Conservation (phyloP, 2,797 vertebrate species). For the Coendou prehensilis region DNA sequence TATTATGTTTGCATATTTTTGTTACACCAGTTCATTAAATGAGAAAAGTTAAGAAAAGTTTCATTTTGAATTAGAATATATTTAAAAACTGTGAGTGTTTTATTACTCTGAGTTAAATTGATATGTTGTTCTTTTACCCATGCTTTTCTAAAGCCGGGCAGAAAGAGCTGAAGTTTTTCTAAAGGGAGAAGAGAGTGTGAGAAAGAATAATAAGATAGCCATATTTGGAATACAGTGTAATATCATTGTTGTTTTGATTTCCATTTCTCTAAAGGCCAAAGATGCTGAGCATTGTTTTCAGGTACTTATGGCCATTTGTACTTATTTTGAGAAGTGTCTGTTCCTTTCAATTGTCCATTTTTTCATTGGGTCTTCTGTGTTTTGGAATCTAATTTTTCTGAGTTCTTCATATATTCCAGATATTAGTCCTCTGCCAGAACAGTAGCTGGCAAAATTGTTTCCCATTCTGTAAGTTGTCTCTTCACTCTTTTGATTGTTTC, state of each 20-base stretch:
- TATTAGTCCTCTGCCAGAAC: not conserved
- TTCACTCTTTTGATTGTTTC: not conserved
- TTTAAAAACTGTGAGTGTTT: not conserved
- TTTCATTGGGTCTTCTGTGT: not conserved
- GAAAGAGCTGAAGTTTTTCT: not conserved
- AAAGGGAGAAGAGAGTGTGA: not conserved
- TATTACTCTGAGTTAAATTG: not conserved
- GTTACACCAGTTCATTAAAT: not conserved
- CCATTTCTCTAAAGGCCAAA: not conserved
- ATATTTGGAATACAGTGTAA: not conserved
- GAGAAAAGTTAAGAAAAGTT: not conserved
- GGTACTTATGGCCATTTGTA: not conserved
- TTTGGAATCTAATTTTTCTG: not conserved
- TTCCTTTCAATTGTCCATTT: not conserved
- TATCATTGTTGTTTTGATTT: not conserved
- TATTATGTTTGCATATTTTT: not conserved
- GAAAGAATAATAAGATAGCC: not conserved
- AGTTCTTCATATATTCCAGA: not conserved
- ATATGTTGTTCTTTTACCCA: not conserved
- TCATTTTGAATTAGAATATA: slow-evolving; percentile 29
- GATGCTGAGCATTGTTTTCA: not conserved
- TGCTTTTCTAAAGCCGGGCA: not conserved
- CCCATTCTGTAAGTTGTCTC: not conserved
- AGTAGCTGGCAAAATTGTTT: not conserved
- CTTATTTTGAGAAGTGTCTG: not conserved